A percentile compares a stretch with the other conserved stretches of the same genome.
Conservation (phyloP, 2,888 invertebrate genomes). For the Drosophila paramelanica region DNA sequence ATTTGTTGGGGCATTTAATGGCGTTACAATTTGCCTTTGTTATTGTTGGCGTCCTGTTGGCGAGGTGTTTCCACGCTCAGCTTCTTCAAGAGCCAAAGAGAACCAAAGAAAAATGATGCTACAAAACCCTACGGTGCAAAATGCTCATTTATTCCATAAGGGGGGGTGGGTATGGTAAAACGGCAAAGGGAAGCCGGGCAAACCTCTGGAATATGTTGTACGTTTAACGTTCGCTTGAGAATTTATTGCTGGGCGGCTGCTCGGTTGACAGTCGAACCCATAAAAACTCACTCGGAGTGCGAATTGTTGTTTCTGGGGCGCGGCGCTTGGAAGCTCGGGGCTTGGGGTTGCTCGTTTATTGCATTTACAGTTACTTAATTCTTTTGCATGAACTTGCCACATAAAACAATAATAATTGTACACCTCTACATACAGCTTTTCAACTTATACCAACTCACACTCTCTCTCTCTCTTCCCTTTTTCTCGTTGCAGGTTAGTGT, state of each 20-base stretch:
- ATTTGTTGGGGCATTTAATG: constrained; percentile 72
- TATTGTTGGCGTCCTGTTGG: constrained; percentile 43
- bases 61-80: constrained; percentile 31
- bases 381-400: constrained; percentile 75
- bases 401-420: constrained; percentile 73
- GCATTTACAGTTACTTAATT: constrained; percentile 76
- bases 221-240: constrained; percentile 68
- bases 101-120: constrained; percentile 66
- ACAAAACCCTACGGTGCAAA: constrained; percentile 65
- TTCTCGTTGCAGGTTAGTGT: constrained; percentile 46
- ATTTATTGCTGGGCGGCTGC: constrained; percentile 69
- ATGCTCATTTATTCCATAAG: constrained; percentile 71
- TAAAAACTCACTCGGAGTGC: constrained; percentile 56
- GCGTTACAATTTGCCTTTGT: constrained; percentile 73
- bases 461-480: constrained; percentile 21
- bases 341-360: constrained; percentile 59
- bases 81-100: constrained; percentile 7
- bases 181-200: constrained; percentile 20
- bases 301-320: constrained; percentile 3
- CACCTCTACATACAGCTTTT: constrained; percentile 32
- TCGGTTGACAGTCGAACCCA: constrained; percentile 74
- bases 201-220: constrained; percentile 71
- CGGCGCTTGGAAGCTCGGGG: background rate
- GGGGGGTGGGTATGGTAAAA: constrained; percentile 4
- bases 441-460: constrained; percentile 2